Conservation (phyloP, 2,797 vertebrate genomes). For the Luscinia luscinia region DNA sequence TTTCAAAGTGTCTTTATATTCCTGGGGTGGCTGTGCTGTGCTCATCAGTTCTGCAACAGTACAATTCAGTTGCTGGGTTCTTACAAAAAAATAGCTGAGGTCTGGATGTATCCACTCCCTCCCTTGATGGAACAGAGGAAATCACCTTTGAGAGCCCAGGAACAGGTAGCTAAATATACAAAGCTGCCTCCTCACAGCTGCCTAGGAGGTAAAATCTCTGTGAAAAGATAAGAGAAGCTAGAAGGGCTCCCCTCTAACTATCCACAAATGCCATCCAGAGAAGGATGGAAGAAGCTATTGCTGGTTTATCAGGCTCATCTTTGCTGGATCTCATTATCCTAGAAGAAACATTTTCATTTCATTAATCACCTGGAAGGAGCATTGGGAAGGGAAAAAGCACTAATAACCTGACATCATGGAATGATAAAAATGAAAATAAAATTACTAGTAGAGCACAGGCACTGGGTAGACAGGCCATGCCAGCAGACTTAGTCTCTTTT, state of each 20-base stretch:
- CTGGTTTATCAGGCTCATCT: neutral
- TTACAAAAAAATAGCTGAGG: neutral
- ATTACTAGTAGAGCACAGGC: neutral
- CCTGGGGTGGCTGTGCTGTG: neutral
- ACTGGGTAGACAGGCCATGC: fast-evolving
- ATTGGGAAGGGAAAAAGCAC: neutral
- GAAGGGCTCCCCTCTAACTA: neutral
- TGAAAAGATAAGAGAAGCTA: neutral
- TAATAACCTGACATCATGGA: neutral
- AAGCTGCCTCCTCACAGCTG: neutral
- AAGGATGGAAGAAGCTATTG: neutral
- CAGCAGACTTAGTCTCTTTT: neutral
- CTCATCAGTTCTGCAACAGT: neutral
- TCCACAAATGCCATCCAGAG: fast-evolving
- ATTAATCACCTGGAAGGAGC: neutral
- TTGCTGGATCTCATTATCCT: neutral
- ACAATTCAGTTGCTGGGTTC: neutral
- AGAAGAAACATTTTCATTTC: neutral
- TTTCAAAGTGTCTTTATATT: neutral
- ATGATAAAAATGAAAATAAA: neutral
- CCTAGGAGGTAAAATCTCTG: neutral
- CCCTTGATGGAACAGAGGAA: neutral
- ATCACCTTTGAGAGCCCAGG: neutral
- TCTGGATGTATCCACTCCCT: neutral
- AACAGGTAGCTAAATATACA: neutral